Conservation (phyloP, 2,888 invertebrate genomes). For the Cantharis rufa region DNA sequence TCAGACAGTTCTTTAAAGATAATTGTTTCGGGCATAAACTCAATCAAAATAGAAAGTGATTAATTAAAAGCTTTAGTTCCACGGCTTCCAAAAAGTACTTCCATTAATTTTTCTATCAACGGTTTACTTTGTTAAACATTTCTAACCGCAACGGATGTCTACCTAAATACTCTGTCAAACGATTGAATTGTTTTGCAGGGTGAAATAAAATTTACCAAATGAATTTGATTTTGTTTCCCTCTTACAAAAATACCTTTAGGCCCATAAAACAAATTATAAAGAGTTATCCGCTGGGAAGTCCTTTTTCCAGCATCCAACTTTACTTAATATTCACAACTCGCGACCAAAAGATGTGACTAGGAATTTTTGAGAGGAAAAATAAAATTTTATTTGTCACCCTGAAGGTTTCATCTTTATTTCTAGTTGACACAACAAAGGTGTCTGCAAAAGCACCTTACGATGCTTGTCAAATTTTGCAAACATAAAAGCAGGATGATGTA, state of each 20-base stretch:
- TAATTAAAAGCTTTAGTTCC: constrained; percentile 1
- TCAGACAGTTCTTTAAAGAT: constrained; percentile 3
- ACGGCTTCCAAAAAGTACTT: neutral
- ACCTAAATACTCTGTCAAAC: neutral
- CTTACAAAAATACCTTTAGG: neutral
- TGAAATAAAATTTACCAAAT: neutral
- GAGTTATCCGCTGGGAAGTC: neutral
- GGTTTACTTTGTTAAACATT: neutral
- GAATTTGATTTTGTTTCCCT: neutral
- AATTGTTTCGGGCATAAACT: constrained; percentile 6
- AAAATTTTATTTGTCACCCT: neutral
- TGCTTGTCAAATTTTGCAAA: neutral
- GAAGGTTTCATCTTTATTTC: neutral
- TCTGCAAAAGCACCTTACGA: neutral
- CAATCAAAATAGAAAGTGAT: constrained; percentile 5
- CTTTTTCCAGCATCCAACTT: neutral
- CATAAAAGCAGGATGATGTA: neutral
- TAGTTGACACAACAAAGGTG: neutral
- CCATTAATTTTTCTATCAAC: neutral
- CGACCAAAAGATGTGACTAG: neutral
- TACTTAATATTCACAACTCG: neutral
- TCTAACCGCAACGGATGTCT: neutral
- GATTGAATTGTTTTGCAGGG: neutral
- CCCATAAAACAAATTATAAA: neutral
- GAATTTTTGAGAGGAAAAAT: neutral